These are phyloP conservation scores for Urocyon cinereoargenteus DNA, from an alignment of 2,797 vertebrate species.

Conservation along the genomic window DNA sequence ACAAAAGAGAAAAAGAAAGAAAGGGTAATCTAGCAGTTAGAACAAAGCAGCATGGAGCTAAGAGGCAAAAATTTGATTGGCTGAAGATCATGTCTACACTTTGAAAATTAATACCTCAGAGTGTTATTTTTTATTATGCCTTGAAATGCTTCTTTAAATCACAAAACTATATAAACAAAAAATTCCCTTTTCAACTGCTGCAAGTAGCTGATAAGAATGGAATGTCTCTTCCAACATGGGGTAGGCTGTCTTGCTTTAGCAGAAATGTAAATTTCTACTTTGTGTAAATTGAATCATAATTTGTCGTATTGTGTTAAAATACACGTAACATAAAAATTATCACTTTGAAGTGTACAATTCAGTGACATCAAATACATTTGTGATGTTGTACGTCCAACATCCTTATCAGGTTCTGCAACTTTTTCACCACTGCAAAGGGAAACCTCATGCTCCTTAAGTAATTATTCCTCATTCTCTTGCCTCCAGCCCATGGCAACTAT, in stretches of 20 bases:
- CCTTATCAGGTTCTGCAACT: not conserved
- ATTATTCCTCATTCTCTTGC: not conserved
- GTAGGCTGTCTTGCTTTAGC: not conserved
- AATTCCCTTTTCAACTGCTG: not conserved
- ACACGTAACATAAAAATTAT: not conserved
- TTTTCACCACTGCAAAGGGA: not conserved
- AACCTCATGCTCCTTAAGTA: not conserved
- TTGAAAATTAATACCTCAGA: conserved; percentile 27
- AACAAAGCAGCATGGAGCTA: not conserved
- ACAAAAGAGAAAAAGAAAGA: not conserved
- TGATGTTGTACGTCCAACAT: not conserved
- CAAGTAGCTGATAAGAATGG: not conserved
- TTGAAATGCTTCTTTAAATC: not conserved
- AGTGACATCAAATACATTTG: not conserved
- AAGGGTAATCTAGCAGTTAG: not conserved
- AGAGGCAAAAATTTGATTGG: not conserved
- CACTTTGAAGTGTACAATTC: not conserved
- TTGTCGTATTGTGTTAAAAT: not conserved
- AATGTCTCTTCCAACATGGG: not conserved
- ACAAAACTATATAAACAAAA: not conserved
- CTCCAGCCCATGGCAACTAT: not conserved
- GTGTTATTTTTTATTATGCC: not conserved
- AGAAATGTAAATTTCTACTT: not conserved
- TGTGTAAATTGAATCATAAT: not conserved
- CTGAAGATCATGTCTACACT: not conserved